Evolutionary conservation across 2,888 invertebrate species (phyloP).

Genomic region (Cylloceria caligata): DNA sequence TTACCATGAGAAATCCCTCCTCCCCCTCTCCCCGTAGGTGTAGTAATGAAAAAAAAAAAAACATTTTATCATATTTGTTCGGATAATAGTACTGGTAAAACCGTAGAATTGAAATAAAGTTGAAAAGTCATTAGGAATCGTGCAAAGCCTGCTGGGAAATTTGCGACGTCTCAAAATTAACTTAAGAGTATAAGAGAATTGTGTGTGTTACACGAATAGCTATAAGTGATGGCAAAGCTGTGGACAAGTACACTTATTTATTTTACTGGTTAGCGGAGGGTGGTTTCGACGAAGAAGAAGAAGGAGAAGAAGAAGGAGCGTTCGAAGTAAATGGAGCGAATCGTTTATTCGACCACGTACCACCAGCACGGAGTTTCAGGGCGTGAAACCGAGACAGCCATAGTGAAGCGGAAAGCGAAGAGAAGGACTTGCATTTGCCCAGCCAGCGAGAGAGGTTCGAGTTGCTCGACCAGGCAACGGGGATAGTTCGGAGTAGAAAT

Average conservation of each 20-base stretch:
- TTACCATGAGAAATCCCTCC: background rate
- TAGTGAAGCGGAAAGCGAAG: constrained; percentile 4
- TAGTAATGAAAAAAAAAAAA: background rate
- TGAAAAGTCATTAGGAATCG: constrained; percentile 17
- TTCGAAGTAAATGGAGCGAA: constrained; percentile 63
- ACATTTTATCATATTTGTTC: background rate
- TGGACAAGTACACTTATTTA: constrained; percentile 34
- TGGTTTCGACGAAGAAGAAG: constrained; percentile 19
- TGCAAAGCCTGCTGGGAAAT: constrained; percentile 2
- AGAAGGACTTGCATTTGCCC: constrained; percentile 19
- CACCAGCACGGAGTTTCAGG: constrained; percentile 24
- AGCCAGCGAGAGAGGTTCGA: constrained; percentile 37
- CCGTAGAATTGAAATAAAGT: constrained; percentile 19
- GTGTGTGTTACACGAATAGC: constrained; percentile 1
- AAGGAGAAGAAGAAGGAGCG: constrained; percentile 38
- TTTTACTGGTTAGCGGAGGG: constrained; percentile 25
- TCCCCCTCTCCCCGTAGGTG: background rate
- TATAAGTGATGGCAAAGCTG: background rate
- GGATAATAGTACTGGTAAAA: background rate
- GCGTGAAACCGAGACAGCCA: constrained; percentile 33
- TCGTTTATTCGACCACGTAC: constrained; percentile 58
- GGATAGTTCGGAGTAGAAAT: constrained; percentile 59
- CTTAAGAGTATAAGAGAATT: constrained; percentile 13
- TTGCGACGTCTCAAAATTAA: constrained; percentile 36
- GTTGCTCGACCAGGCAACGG: constrained; percentile 46